Conservation (phyloP, 2,797 vertebrate species). For the Enteromius argenteus region DNA sequence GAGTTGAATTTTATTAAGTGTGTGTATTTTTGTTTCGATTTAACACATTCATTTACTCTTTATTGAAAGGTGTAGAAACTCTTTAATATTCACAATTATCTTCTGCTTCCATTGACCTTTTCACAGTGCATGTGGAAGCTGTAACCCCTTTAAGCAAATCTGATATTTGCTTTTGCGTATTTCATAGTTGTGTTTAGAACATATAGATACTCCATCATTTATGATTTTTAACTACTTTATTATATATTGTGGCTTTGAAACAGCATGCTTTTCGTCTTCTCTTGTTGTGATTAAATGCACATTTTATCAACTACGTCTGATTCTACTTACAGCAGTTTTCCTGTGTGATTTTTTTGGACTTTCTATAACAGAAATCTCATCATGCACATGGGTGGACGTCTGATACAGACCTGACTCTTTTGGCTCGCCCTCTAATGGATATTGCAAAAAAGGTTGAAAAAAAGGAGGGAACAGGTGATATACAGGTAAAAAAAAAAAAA, state of each 20-base stretch:
- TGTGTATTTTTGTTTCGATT: neutral
- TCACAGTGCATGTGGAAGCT: neutral
- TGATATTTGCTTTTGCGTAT: neutral
- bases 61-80: neutral
- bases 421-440: conserved; percentile 76
- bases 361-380: conserved; percentile 65
- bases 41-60: neutral
- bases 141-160: neutral
- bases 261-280: neutral
- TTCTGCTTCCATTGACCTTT: neutral
- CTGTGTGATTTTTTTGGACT: neutral
- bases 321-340: neutral
- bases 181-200: neutral
- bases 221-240: neutral
- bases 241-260: neutral
- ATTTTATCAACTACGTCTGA: neutral
- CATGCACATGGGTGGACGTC: conserved; percentile 63
- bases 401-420: conserved; percentile 66
- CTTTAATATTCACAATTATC: neutral
- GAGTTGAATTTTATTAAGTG: neutral
- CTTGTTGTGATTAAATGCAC: neutral
- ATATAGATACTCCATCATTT: neutral
- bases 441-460: conserved; percentile 70
- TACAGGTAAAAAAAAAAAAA: conserved; percentile 63
- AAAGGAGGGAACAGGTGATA: conserved; percentile 72